Percentiles rank a stretch among this genome's conserved stretches.
phyloP scores from a whole-genome alignment of 2,113 vertebrate genomes.

The Indicator maculatus region DNA sequence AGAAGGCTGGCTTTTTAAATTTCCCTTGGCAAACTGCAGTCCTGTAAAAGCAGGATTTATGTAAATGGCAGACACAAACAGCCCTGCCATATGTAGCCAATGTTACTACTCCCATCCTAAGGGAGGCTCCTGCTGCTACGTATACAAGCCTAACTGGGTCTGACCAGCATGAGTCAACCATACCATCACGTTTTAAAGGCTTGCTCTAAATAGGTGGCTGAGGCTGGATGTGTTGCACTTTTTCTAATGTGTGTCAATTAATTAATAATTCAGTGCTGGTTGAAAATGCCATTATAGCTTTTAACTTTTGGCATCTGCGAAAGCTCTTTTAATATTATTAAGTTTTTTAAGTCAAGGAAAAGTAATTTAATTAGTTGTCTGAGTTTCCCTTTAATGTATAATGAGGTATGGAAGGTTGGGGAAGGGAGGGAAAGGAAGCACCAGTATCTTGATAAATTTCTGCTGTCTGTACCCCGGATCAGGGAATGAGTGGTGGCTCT shows the following conservation, averaged over 20 bases:
- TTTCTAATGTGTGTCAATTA: slow-evolving; percentile 38
- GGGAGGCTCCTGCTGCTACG: background rate
- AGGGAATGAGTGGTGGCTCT: background rate
- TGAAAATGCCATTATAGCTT: slow-evolving; percentile 21
- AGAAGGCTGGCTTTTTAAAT: background rate
- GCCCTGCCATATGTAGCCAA: background rate
- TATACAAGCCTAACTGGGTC: background rate
- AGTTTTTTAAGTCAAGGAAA: background rate
- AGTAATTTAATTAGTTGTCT: slow-evolving; percentile 39
- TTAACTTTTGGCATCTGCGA: slow-evolving; percentile 13
- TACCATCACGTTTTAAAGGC: background rate
- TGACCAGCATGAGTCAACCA: background rate
- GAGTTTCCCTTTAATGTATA: background rate
- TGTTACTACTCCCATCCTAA: background rate
- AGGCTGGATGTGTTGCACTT: background rate
- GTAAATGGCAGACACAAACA: background rate
- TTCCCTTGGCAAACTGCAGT: background rate
- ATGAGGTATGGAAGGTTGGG: background rate
- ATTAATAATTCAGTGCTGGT: slow-evolving; percentile 7
- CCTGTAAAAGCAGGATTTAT: background rate
- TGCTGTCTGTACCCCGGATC: background rate
- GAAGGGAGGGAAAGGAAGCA: background rate
- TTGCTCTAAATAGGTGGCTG: background rate
- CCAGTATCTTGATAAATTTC: background rate
- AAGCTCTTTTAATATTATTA: slow-evolving; percentile 42